Evolutionary conservation across 2,797 vertebrate species (phyloP).

Genomic region (Cetoscarus ocellatus): DNA sequence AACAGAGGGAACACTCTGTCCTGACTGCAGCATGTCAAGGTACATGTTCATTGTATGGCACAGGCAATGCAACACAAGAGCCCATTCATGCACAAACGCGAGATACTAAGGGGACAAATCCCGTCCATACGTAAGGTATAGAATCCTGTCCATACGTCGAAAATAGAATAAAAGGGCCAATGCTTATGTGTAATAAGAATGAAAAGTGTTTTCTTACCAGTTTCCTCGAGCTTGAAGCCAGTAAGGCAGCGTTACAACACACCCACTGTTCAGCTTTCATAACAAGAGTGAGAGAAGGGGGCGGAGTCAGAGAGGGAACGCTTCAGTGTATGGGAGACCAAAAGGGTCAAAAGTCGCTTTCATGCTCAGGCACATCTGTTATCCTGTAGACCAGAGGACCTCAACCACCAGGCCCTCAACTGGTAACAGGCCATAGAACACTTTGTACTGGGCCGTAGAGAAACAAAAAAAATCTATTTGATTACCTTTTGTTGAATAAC

Average conservation of each 20-base stretch:
- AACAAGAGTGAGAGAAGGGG: conserved; percentile 21
- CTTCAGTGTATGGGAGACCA: background rate
- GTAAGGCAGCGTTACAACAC: background rate
- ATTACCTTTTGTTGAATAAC: too few species aligned
- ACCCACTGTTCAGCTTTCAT: conserved; percentile 48
- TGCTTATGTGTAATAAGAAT: background rate
- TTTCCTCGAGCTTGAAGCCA: background rate
- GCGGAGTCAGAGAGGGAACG: conserved; percentile 26
- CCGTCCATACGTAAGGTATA: background rate
- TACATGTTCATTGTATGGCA: conserved; percentile 8
- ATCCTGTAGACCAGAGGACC: too few species aligned
- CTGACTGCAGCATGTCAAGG: conserved; percentile 16
- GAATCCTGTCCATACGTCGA: too few species aligned
- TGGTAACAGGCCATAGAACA: too few species aligned
- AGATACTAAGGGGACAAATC: too few species aligned
- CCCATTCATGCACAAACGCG: background rate
- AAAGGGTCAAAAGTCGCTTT: background rate
- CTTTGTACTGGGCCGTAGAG: too few species aligned
- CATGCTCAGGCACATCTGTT: too few species aligned
- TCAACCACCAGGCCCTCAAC: too few species aligned
- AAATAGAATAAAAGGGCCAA: too few species aligned
- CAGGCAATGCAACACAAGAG: background rate
- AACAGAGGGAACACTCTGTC: conserved; percentile 36
- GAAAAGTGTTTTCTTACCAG: conserved; percentile 36
- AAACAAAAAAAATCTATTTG: too few species aligned